Conservation (phyloP, 2,888 invertebrate genomes). For the Tetragnatha montana region DNA sequence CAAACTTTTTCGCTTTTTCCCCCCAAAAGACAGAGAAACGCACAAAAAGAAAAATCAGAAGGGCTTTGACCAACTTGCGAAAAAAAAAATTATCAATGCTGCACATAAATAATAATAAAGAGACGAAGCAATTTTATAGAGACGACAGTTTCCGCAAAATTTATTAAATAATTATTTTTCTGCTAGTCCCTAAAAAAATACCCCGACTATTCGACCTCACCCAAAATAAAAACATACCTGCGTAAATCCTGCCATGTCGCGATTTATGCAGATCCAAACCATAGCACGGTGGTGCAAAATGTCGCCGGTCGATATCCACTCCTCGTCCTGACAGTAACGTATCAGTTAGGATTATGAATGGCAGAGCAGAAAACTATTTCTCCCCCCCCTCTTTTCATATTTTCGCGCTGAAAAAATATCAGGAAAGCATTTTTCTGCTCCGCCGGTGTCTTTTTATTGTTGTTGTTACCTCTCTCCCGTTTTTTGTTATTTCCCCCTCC, state of each 20-base stretch:
- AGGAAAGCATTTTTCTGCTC: conserved; percentile 13
- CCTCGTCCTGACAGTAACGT: conserved; percentile 20
- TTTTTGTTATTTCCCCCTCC: background rate
- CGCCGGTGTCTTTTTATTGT: background rate
- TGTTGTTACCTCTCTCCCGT: too few relatives aligned
- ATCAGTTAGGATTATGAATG: conserved; percentile 53
- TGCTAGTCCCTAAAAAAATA: background rate
- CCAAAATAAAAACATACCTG: background rate
- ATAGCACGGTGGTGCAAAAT: conserved; percentile 8
- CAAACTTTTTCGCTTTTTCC: too few relatives aligned
- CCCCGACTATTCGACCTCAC: background rate
- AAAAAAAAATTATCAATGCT: too few relatives aligned
- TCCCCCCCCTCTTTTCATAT: conserved; percentile 1
- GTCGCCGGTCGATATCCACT: conserved; percentile 12
- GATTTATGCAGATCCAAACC: conserved; percentile 36
- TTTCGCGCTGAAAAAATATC: background rate
- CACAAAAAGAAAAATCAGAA: too few relatives aligned
- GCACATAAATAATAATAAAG: too few relatives aligned
- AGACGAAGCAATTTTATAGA: too few relatives aligned
- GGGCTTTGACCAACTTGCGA: too few relatives aligned
- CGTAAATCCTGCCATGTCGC: background rate
- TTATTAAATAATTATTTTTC: too few relatives aligned
- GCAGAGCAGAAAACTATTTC: conserved; percentile 6
- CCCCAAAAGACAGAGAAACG: too few relatives aligned
- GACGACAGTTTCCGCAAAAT: too few relatives aligned